Conservation (phyloP, 64 coral and sea anemone genomes). For the Stichodactyla helianthus region DNA sequence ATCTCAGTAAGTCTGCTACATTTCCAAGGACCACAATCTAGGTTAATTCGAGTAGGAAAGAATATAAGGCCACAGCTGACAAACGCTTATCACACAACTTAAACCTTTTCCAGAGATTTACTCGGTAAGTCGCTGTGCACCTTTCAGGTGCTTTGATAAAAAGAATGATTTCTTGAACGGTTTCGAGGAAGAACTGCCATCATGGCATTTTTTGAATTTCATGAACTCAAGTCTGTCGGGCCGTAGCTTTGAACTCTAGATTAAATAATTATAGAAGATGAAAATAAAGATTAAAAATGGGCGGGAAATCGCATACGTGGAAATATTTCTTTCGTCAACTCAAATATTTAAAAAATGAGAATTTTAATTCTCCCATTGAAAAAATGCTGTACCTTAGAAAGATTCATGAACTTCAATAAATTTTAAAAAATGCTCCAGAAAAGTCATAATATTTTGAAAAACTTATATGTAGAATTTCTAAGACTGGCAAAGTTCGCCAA, state of each 20-base stretch:
- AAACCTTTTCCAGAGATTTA: not conserved
- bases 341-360: not conserved
- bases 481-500: too few species aligned
- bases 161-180: not conserved
- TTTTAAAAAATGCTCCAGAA: too few species aligned
- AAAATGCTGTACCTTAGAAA: not conserved
- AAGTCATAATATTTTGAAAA: too few species aligned
- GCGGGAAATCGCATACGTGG: not conserved
- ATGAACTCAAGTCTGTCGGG: not conserved
- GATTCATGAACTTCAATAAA: too few species aligned
- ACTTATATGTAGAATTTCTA: too few species aligned
- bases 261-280: slow-evolving; percentile 1
- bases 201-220: not conserved
- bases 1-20: slow-evolving; percentile 59
- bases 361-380: not conserved
- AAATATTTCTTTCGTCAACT: not conserved
- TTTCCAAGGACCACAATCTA: slow-evolving; percentile 59
- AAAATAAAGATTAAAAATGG: slow-evolving; percentile 1
- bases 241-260: not conserved
- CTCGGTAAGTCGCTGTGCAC: not conserved
- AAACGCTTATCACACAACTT: not conserved
- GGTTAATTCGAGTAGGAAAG: not conserved
- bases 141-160: not conserved
- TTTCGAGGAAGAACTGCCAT: not conserved
- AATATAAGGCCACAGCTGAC: not conserved